Percentiles rank a stretch among this genome's conserved stretches.
Conservation (phyloP, 2,113 vertebrate species). For the Pomatorhinus ruficollis region DNA sequence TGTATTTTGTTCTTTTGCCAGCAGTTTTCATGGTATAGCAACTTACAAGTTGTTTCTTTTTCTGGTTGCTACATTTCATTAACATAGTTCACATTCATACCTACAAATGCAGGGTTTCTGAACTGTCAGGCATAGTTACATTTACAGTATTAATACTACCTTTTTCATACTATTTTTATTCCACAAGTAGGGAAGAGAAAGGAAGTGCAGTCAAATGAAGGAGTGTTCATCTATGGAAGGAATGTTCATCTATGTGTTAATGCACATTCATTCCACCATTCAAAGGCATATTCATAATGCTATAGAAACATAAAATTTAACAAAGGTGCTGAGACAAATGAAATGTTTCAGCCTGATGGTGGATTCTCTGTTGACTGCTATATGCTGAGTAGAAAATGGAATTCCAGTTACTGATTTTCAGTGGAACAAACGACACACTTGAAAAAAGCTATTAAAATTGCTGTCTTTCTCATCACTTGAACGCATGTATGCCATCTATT, state of each 20-base stretch:
- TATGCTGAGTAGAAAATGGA: not conserved
- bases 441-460: not conserved
- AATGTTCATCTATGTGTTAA: not conserved
- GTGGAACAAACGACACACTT: not conserved
- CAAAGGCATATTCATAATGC: not conserved
- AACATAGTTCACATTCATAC: not conserved
- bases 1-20: not conserved
- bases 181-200: not conserved
- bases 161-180: not conserved
- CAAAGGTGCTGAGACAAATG: not conserved
- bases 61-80: not conserved
- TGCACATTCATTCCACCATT: not conserved
- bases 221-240: not conserved
- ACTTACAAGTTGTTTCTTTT: not conserved
- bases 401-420: not conserved
- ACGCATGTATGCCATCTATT: not conserved
- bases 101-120: not conserved
- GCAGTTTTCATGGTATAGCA: not conserved
- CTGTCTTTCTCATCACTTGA: not conserved
- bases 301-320: not conserved
- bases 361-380: not conserved
- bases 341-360: not conserved
- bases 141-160: not conserved
- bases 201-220: not conserved
- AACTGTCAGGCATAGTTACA: not conserved